Percentiles rank a stretch among this genome's conserved stretches.
Conservation (phyloP, 2,888 invertebrate genomes). For the Ptilodon capucinus region DNA sequence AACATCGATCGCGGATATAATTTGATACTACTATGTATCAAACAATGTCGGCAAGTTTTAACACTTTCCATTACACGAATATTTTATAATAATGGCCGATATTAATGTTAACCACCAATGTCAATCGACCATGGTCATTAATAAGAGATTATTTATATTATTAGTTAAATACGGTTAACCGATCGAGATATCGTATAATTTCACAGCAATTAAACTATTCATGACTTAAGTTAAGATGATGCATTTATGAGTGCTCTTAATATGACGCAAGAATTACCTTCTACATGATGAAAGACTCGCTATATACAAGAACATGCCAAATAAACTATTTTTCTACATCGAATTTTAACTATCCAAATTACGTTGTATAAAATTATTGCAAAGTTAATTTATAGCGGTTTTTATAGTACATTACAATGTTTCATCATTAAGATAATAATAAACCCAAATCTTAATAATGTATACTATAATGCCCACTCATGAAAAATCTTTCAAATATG, state of each 20-base stretch:
- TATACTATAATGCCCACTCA: conserved; percentile 54
- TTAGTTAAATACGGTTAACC: too few species aligned
- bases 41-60: too few species aligned
- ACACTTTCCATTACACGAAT: too few species aligned
- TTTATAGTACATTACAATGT: conserved; percentile 56
- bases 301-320: conserved; percentile 70
- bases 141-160: too few species aligned
- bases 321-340: conserved; percentile 54
- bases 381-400: conserved; percentile 57
- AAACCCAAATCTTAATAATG: conserved; percentile 52
- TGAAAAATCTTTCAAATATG: conserved; percentile 73
- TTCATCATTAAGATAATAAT: conserved; percentile 42
- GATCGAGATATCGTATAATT: too few species aligned
- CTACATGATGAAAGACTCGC: conserved; percentile 35
- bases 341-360: conserved; percentile 56
- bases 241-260: conserved; percentile 15
- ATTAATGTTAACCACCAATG: too few species aligned
- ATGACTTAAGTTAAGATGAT: background rate
- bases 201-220: background rate
- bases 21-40: too few species aligned
- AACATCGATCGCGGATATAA: too few species aligned
- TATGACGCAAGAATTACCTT: conserved; percentile 20
- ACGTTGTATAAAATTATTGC: conserved; percentile 72
- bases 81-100: too few species aligned
- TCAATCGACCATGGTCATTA: too few species aligned